Evolutionary conservation across 2,888 invertebrate genomes (phyloP), one percentile per base, ranked within the genome.

Genomic region (Chrysolina americana): DNA sequence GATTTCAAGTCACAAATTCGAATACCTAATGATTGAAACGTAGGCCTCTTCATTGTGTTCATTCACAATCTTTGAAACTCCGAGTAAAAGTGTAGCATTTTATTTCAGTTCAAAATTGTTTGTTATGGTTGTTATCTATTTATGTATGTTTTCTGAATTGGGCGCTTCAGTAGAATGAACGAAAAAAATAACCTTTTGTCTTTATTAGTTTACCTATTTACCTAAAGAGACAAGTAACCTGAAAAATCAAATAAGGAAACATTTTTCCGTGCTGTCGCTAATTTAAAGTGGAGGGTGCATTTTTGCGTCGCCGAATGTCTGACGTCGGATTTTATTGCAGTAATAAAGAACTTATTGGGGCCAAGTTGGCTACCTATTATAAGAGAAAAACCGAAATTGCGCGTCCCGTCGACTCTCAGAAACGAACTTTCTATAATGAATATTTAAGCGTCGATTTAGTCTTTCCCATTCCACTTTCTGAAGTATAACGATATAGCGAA

Each of bases 391-490:
- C 68, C 41, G 48, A 70, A 69, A 73, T 69, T 68, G 73, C 65
- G 21, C 48, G 65, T 15, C 28, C 19, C 17, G 48, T 59, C 50
- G 36, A 47, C 66, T 48, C 66, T 28, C 50, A n/a, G 50, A 64
- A 53, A 64, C 68, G 73, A 56, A 70, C 65, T 75, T 75, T 59
- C 71, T 63, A 47, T 75, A 75, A 75, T 71, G 75, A 75, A 75
- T 75, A 75, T 68, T 71, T 75, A 71, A 71, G 71, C 64, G 71
- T 48, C 65, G 71, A 75, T 71, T 74, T 50, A 59, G 41, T 65
- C 68, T 62, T 65, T 56, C 53, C 50, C 47, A 36, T 28, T 15
- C 56, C 47, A 71, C 65, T 71, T 64, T 36, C 28, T 36, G 28
- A 17, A 65, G 71, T 71, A 65, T 47, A 36, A 59, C 59, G 65